These are phyloP conservation scores for Tauraco hartlaubi DNA, from an alignment of 2,797 vertebrate species.

Conservation along the genomic window DNA sequence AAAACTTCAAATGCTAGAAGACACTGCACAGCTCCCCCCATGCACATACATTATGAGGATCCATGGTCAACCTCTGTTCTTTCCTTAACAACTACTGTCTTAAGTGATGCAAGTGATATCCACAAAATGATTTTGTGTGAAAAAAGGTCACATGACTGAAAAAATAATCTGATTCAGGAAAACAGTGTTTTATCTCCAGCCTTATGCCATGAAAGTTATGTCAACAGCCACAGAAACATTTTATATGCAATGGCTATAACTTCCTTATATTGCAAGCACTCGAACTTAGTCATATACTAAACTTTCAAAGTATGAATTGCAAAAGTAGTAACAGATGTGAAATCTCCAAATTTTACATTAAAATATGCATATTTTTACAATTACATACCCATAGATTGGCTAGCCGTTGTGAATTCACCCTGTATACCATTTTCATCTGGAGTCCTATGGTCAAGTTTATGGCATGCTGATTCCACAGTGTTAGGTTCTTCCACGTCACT, in stretches of 20 bases:
- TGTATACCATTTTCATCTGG: constrained; percentile 75
- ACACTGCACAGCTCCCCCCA: neutral
- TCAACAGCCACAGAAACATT: neutral
- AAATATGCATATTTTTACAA: neutral
- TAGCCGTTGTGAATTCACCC: constrained; percentile 79
- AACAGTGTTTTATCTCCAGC: neutral
- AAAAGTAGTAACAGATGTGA: neutral
- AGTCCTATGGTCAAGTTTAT: constrained; percentile 77
- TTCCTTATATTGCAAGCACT: neutral
- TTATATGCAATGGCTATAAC: neutral
- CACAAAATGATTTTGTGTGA: neutral
- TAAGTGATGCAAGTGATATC: neutral
- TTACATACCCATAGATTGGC: constrained; percentile 80
- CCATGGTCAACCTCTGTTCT: neutral
- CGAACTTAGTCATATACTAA: neutral
- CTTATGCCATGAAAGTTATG: neutral
- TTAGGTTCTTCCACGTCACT: constrained; percentile 73
- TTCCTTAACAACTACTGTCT: neutral
- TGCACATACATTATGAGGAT: neutral
- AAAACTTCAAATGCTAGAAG: neutral
- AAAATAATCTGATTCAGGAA: neutral
- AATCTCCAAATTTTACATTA: neutral
- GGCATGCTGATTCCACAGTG: constrained; percentile 75
- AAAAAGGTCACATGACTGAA: neutral
- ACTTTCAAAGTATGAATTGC: neutral